phyloP scores from a whole-genome alignment of 2,797 vertebrate genomes.

The Rhodeus uyekii region DNA sequence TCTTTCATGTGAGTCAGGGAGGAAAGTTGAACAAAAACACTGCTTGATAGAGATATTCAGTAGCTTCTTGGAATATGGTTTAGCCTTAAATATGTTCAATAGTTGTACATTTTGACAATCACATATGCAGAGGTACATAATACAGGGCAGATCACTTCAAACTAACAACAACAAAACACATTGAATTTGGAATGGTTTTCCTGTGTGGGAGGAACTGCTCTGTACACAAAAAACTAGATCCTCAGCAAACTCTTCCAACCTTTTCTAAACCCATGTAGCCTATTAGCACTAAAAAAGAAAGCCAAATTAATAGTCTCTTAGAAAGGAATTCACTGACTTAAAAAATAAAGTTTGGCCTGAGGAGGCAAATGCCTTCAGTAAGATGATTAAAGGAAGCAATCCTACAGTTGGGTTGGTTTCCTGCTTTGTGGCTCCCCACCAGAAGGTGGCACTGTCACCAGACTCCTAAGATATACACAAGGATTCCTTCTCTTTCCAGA shows the following conservation, averaged over 20 bases:
- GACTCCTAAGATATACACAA: constrained; percentile 78
- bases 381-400: constrained; percentile 4
- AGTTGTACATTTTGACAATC: constrained; percentile 43
- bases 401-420: constrained; percentile 76
- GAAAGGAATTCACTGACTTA: constrained; percentile 2
- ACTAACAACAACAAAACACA: not conserved
- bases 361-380: constrained; percentile 14
- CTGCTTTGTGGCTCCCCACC: constrained; percentile 66
- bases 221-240: constrained; percentile 15
- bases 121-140: constrained; percentile 38
- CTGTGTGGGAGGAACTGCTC: constrained; percentile 27
- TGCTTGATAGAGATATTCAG: constrained; percentile 39
- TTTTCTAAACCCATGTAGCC: not conserved
- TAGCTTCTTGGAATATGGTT: constrained; percentile 27
- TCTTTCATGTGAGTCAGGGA: constrained; percentile 1
- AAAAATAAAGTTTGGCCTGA: constrained; percentile 32
- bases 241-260: constrained; percentile 8
- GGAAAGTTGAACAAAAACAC: constrained; percentile 36
- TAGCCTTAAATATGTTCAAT: constrained; percentile 40
- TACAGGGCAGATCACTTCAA: constrained; percentile 36
- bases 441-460: constrained; percentile 62
- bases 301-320: not conserved
- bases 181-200: constrained; percentile 11
- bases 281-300: not conserved
- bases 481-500: constrained; percentile 78